Evolutionary conservation across 1,140 invertebrate species (phyloP).

Genomic region (Drosophila tani): DNA sequence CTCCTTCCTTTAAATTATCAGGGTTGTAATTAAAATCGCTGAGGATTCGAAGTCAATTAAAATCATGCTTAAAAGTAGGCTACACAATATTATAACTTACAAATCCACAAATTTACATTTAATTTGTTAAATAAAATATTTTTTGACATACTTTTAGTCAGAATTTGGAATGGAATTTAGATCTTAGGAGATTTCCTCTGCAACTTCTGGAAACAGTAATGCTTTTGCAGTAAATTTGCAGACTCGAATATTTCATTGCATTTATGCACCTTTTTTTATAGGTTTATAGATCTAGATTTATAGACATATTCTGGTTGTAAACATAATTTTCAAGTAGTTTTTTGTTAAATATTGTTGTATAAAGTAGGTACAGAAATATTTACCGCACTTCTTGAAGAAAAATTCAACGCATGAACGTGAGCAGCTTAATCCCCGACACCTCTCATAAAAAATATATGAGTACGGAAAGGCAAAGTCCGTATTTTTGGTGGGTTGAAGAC

Average conservation of each 20-base stretch:
- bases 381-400: not conserved
- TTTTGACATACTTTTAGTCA: too few relatives aligned
- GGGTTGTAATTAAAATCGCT: too few relatives aligned
- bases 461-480: slow-evolving; percentile 7
- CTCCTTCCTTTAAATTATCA: not conserved
- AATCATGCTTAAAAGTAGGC: not conserved
- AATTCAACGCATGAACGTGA: slow-evolving; percentile 1
- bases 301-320: not conserved
- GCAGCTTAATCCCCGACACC: slow-evolving; percentile 26
- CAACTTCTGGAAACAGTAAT: too few relatives aligned
- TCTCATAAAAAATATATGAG: slow-evolving; percentile 61
- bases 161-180: not conserved
- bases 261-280: too few relatives aligned
- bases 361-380: not conserved
- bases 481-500: slow-evolving; percentile 3
- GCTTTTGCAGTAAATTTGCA: too few relatives aligned
- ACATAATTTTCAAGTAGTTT: not conserved
- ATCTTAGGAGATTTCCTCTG: not conserved
- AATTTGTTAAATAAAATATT: not conserved
- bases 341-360: not conserved
- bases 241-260: too few relatives aligned
- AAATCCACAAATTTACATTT: not conserved
- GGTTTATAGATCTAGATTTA: too few relatives aligned
- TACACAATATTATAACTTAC: not conserved
- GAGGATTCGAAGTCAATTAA: not conserved